Base-by-base conservation (phyloP, 2,113 vertebrate genomes). In the Dendrocopos noguchii region DNA sequence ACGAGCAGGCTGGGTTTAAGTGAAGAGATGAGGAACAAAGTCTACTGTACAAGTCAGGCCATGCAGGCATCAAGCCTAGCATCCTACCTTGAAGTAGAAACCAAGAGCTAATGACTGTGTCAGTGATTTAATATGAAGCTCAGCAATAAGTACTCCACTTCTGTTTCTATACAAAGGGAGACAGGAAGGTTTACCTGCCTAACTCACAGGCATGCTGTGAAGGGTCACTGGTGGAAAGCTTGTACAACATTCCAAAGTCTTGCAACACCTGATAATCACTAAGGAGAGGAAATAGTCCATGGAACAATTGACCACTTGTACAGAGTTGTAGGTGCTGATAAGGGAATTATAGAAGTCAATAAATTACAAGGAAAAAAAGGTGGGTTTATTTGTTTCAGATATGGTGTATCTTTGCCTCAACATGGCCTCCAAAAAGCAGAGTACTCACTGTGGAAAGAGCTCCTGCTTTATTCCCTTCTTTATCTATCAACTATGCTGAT, bases 311-410 rank as follows among this genome's bases (percentile, higher is more conserved):
- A 87, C 44, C 80, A 57, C 70, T 89, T 86, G n/a, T 57, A 60
- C 73, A 92, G 87, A 91, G 91, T 84, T 87, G 56, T 33, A 90
- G 64, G 63, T 78, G 36, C 56, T 80, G 56, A 83, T 75, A 90
- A 89, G 11, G 2, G 64, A 94, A 81, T 56, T 71, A 76, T 25
- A 68, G 3, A 80, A 89, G 74, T 80, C 93, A 91, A 31, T 60
- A 80, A 82, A 86, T 22, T 55, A 29, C 89, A 94, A 82, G 56
- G 67, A 91, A 86, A 68, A 24, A 50, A 50, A 50, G 4, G 20
- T 20, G 33, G 29, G 11, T 2, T 9, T 10, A 14, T 75, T 47
- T 91, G 65, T 80, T 91, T 87, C 59, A 89, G 65, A 3, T 80
- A 33, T 66, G 92, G 87, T 84, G 83, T 90, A 61, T 77, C 47